Conservation (phyloP, 2,888 invertebrate genomes). For the Orthosia gothica region DNA sequence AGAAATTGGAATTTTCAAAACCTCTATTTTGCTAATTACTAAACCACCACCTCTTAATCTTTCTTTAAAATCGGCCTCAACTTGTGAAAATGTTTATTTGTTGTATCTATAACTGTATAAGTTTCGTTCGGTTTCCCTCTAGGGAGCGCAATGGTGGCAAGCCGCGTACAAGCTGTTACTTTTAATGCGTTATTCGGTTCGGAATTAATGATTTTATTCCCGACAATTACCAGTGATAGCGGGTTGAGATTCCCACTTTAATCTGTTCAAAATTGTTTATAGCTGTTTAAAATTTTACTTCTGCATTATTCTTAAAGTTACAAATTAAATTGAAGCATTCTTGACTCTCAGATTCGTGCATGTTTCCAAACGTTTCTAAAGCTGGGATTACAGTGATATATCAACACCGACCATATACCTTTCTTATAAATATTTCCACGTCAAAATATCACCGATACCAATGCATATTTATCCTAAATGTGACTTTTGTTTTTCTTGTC, state of each 20-base stretch:
- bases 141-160: constrained; percentile 70
- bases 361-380: neutral
- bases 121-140: constrained; percentile 54
- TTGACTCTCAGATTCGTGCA: neutral
- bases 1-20: neutral
- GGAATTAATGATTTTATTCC: constrained; percentile 90
- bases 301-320: constrained; percentile 49
- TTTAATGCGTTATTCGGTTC: constrained; percentile 90
- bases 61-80: neutral
- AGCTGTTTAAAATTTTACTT: constrained; percentile 74
- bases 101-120: constrained; percentile 34
- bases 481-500: constrained; percentile 87
- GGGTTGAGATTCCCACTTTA: constrained; percentile 76
- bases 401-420: constrained; percentile 25
- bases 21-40: too few relatives aligned
- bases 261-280: constrained; percentile 81
- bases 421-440: constrained; percentile 60
- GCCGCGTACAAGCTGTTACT: constrained; percentile 89
- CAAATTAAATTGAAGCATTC: constrained; percentile 29
- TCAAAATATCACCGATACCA: constrained; percentile 65
- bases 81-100: constrained; percentile 36
- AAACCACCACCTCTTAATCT: neutral
- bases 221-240: constrained; percentile 86
- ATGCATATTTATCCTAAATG: constrained; percentile 76
- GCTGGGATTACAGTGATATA: neutral